Base-by-base conservation (phyloP, 1,140 invertebrate species). In the Drosophila nigromelanica region DNA sequence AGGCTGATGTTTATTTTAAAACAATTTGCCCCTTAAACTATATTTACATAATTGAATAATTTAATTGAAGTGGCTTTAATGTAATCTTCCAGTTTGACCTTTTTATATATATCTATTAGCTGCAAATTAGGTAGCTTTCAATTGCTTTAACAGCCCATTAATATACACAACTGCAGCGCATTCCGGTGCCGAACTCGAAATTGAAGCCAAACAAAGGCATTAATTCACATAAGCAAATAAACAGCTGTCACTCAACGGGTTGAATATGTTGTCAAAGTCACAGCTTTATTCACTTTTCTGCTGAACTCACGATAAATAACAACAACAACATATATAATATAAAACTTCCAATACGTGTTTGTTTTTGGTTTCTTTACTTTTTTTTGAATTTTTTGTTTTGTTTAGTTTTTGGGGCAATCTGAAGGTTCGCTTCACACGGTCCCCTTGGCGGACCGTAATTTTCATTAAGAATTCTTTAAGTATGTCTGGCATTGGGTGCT, bases 211-310 rank as follows among this genome's bases (percentile, higher is more conserved):
- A 75, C 75, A 74, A 82, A 70, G 68, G 52, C 52, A 71, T 71
- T 67, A 66, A 51, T 78, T 82, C 77, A 64, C 40, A 58, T 71
- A 77, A 71, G 58, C 69, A 80, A 80, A 80, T 55, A 85, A 83
- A 73, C 73, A 76, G 48, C 63, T 79, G 72, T 56, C 55, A 30
- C 33, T 68, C 39, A 43, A 21, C 62, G 30, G 48, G 43, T 50
- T 47, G 62, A 72, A 71, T 61, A 60, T 71, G 33, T 69, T 83
- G 74, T 60, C 43, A 69, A 42, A 74, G 43, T 60, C 80, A 56
- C 45, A 63, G 73, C 54, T 64, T 60, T 74, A 76, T 18, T 80
- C 68, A 51, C 59, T 78, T 66, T 78, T 60, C 21, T 70, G 79
- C 75, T 78, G 74, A 78, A 67, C 27, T 43, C 55, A 70, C 61